These are phyloP conservation scores for Phallusia fumigata DNA, from an alignment of 23 tunicate genomes.

Conservation along the genomic window DNA sequence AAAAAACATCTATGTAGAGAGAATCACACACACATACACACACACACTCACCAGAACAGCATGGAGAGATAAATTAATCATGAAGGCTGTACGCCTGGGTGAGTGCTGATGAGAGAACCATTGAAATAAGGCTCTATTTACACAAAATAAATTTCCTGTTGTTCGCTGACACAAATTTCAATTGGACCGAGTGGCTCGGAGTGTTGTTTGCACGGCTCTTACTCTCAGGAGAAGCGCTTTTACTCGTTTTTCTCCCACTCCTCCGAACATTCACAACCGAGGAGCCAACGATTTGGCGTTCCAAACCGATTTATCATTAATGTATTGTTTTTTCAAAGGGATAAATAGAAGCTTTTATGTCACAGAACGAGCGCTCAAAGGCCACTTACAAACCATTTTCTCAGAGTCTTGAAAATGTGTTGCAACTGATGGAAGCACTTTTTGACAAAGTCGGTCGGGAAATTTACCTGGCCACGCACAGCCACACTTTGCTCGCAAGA, in stretches of 20 bases:
- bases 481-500: too few species aligned
- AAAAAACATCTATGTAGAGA: too few species aligned
- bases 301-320: neutral
- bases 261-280: neutral
- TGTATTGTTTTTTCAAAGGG: conserved; percentile 5
- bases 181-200: conserved; percentile 9
- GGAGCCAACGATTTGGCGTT: conserved; percentile 12
- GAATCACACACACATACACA: neutral
- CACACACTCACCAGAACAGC: neutral
- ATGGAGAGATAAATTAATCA: neutral
- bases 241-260: neutral
- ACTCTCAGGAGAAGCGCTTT: too few species aligned
- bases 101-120: conserved; percentile 11
- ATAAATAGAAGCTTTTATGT: neutral
- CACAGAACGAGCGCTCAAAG: neutral
- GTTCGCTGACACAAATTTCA: conserved; percentile 21
- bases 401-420: too few species aligned
- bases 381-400: too few species aligned
- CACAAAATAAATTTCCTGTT: conserved; percentile 27
- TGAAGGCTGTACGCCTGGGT: conserved; percentile 2
- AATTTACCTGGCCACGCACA: too few species aligned
- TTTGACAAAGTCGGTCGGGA: too few species aligned
- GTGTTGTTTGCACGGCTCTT: neutral
- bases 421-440: too few species aligned
- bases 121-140: conserved; percentile 21